A percentile compares a stretch with the other conserved stretches of the same genome.
Evolutionary conservation across 2,888 invertebrate species (phyloP).

Genomic region (Drosophila kuntzei): DNA sequence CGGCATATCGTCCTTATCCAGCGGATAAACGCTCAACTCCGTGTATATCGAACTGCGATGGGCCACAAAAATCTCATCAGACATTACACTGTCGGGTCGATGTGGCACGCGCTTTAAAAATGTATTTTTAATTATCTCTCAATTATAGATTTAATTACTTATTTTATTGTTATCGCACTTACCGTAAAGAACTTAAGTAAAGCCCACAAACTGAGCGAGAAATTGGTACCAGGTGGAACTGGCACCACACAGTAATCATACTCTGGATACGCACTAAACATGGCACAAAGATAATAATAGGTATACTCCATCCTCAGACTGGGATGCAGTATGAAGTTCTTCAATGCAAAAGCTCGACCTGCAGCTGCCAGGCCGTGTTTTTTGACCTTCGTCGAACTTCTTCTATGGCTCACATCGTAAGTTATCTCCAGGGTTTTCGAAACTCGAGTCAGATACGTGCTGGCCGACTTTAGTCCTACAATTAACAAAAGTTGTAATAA

Average conservation of each 20-base stretch:
- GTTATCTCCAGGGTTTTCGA: slow-evolving; percentile 23
- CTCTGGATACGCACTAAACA: slow-evolving; percentile 89
- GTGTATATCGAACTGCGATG: slow-evolving; percentile 78
- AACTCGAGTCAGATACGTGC: slow-evolving; percentile 42
- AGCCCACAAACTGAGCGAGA: slow-evolving; percentile 39
- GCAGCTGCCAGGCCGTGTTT: background rate
- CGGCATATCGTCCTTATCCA: slow-evolving; percentile 52
- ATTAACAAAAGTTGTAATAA: background rate
- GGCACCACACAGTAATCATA: slow-evolving; percentile 86
- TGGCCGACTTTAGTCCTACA: slow-evolving; percentile 40
- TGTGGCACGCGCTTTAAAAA: slow-evolving; percentile 64
- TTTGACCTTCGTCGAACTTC: background rate
- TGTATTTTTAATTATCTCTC: too few species aligned
- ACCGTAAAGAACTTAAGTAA: slow-evolving; percentile 78
- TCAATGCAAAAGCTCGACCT: slow-evolving; percentile 72
- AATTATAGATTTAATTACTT: too few species aligned
- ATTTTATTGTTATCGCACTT: slow-evolving; percentile 11
- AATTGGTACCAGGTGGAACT: slow-evolving; percentile 46
- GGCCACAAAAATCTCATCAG: slow-evolving; percentile 73
- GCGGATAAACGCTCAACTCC: slow-evolving; percentile 61
- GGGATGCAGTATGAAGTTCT: slow-evolving; percentile 74
- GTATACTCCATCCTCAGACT: slow-evolving; percentile 52
- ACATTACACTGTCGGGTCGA: slow-evolving; percentile 65
- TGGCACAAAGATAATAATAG: slow-evolving; percentile 87
- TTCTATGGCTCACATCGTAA: slow-evolving; percentile 33